Evolutionary conservation across 2,797 vertebrate genomes (phyloP), one percentile per base, ranked within the genome.

Genomic region (Ctenosaura bakeri): DNA sequence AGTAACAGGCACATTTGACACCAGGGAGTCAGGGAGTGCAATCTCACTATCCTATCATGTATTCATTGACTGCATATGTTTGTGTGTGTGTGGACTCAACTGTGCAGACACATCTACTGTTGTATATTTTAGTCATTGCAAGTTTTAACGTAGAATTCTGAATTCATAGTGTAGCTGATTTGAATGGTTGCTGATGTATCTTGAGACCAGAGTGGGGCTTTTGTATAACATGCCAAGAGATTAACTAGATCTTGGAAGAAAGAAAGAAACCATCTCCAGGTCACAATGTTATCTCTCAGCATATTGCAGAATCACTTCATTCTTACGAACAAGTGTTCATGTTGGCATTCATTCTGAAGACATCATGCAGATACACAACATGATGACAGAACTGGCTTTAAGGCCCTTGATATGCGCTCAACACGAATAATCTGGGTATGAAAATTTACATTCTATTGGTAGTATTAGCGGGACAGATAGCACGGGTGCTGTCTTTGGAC

Each of bases 401-500:
- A 78, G 46, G 50, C 50, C 52, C 32, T 54, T 5, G 26, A 12
- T 54, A n/a, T 29, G 24, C 32, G 88, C 69, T 13, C 82, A 86
- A 76, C 78, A 93, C 91, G 83, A 35, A 85, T 87, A 93, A 54
- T 85, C 50, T 0, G 4, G 83, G 54, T 77, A 89, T 89, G 90
- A 90, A 90, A 93, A 90, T 84, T 50, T 91, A 89, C 85, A 87
- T 90, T 93, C 69, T 52, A 50, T 79, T n/a, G 6, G 0, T 81
- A 81, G 89, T 93, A 93, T 93, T 95, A 91, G 87, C 81, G 83
- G 84, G 91, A 90, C 92, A 89, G 91, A 91, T 59, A 79, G 92
- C 4, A 87, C 86, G 87, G 2, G n/a, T 83, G 81, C 89, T 94
- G 92, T 94, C 90, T 93, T 94, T 95, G 95, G 94, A 91, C 0